These are phyloP conservation scores for Agrypnia vestita DNA, from an alignment of 1,140 invertebrate species.

Conservation along the genomic window DNA sequence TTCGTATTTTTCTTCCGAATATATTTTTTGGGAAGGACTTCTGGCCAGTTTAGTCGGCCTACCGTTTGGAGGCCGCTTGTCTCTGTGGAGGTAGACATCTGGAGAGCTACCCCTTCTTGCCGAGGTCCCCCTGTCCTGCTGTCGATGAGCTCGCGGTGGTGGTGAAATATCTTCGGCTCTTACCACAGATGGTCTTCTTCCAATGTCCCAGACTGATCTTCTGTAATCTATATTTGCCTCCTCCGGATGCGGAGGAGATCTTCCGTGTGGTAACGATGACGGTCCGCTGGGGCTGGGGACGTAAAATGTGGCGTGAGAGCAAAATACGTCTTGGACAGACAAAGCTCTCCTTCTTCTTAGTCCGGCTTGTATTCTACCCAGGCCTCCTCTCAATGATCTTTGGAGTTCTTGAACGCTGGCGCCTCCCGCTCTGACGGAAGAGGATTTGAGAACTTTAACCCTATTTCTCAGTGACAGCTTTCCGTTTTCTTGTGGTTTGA, in stretches of 20 bases:
- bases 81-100: slow-evolving; percentile 67
- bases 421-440: slow-evolving; percentile 76
- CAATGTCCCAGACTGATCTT: slow-evolving; percentile 61
- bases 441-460: slow-evolving; percentile 75
- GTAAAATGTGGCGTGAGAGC: slow-evolving; percentile 77
- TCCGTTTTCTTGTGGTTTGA: slow-evolving; percentile 64
- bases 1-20: slow-evolving; percentile 52
- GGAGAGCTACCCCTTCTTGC: slow-evolving; percentile 69
- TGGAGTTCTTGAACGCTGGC: slow-evolving; percentile 67
- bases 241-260: slow-evolving; percentile 47
- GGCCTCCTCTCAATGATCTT: slow-evolving; percentile 77
- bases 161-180: slow-evolving; percentile 63
- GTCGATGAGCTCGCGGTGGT: slow-evolving; percentile 53
- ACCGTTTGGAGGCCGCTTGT: slow-evolving; percentile 62
- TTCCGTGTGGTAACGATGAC: slow-evolving; percentile 54
- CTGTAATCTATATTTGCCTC: slow-evolving; percentile 59
- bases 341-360: slow-evolving; percentile 77
- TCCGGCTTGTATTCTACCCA: slow-evolving; percentile 80
- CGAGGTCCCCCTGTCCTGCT: slow-evolving; percentile 56
- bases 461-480: slow-evolving; percentile 71
- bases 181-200: slow-evolving; percentile 60
- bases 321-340: slow-evolving; percentile 79
- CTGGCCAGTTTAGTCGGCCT: slow-evolving; percentile 64
- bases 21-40: slow-evolving; percentile 61
- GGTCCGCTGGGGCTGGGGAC: slow-evolving; percentile 75